Conservation (phyloP, 1,140 invertebrate species). For the Aphaenogaster rudis region DNA sequence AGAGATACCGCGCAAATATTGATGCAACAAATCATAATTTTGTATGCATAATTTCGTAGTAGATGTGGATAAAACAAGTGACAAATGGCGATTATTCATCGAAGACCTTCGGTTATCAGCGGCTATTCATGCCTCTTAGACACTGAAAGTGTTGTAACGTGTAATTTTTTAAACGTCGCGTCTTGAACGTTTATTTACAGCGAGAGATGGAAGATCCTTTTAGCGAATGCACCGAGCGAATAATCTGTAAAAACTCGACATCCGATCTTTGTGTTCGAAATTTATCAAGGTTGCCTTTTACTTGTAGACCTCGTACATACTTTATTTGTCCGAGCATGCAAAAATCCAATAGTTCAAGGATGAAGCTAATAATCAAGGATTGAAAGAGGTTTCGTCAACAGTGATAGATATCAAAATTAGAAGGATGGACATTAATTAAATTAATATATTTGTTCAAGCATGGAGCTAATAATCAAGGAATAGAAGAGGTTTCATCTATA, state of each 20-base stretch:
- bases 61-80: neutral
- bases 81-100: slow-evolving; percentile 43
- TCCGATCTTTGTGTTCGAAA: slow-evolving; percentile 32
- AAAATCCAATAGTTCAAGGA: slow-evolving; percentile 48
- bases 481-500: neutral
- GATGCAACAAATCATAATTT: slow-evolving; percentile 15
- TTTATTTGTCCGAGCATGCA: slow-evolving; percentile 18
- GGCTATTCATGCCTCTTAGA: neutral
- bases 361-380: slow-evolving; percentile 21
- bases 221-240: slow-evolving; percentile 6
- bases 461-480: slow-evolving; percentile 20
- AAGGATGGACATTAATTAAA: neutral
- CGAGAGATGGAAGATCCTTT: neutral
- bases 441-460: slow-evolving; percentile 25
- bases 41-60: neutral
- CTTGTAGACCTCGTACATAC: slow-evolving; percentile 23
- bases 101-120: slow-evolving; percentile 35
- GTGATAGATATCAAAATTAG: neutral
- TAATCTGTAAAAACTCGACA: slow-evolving; percentile 10
- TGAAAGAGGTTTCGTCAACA: neutral
- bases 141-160: slow-evolving; percentile 9
- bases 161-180: slow-evolving; percentile 45
- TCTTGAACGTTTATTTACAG: neutral
- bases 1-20: neutral
- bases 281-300: slow-evolving; percentile 57